Evolutionary conservation across 2,113 vertebrate species (phyloP), one percentile per base, ranked within the genome.

Genomic region (Erythrocercus mccallii): DNA sequence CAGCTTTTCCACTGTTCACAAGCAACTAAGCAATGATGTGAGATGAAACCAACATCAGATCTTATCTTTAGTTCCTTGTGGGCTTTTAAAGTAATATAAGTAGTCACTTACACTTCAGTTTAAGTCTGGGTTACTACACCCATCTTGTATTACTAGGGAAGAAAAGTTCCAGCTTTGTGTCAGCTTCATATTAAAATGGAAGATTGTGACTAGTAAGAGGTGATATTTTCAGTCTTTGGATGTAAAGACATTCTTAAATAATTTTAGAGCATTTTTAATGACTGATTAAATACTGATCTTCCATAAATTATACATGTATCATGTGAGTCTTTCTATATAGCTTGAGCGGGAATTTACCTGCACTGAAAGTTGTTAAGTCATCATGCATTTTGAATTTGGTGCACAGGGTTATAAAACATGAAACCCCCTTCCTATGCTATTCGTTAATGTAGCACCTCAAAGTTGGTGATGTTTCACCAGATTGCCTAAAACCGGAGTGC

Each of bases 201-300:
- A 68, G 38, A 60, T 25, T 77, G 47, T 3, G 3, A 66, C 37
- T 19, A 56, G 45, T 47, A 81, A 44, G n/a, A 21, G 23, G 73
- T 64, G 31, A 12, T 61, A 57, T 78, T 68, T 58, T 81, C 51
- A 53, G 50, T 21, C 28, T 84, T 71, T 50, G 37, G 12, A 28
- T 56, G 33, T 65, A 31, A 83, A 72, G n/a, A 66, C 14, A 24
- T 71, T 68, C 38, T 22, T 73, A 53, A 78, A 79, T 37, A 3
- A 57, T 69, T 84, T 60, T 60, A 51, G 60, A 81, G 20, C 64
- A 60, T 80, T 64, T 60, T 84, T 69, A 33, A 56, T 33, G 27
- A 35, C 86, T 94, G 86, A 92, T 96, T 97, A 96, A 97, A 94
- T 96, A 96, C 70, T 96, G 90, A 91, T 96, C 82, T 96, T 94